Evolutionary conservation across 2,888 invertebrate species (phyloP), one percentile per base, ranked within the genome.

Genomic region (Ashinkailepas kermadecensis): DNA sequence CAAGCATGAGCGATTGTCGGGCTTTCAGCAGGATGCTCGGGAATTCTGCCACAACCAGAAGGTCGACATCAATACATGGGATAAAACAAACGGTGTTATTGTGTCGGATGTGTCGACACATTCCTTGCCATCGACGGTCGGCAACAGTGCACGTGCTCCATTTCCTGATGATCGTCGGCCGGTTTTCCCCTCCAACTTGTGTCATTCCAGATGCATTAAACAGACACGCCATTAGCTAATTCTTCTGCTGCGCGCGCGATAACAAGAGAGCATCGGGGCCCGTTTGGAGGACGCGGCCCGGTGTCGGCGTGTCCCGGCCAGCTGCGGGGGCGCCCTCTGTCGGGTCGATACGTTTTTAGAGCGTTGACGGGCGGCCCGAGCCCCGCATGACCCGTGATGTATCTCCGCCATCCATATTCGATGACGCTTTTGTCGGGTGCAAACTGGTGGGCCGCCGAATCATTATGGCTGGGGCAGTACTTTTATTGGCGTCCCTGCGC

Each of bases 371-470:
- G 23, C 12, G 18, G 23, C 39, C 15, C 8, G 12, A 15, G 15
- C 7, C 70, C 8, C 74, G 13, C 74, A 74, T 54, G 74, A 21
- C 74, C 74, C 15, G 74, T 74, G 74, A 74, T 74, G 74, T 74
- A 74, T 74, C 74, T 74, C 54, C 54, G 18, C 74, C 74, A 74
- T 74, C 74, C 74, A 74, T 74, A 74, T 74, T 74, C 74, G 74
- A 74, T 74, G 74, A 54, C 74, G 74, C 74, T 54, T 54, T 74
- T 74, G 74, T 74, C 54, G 74, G 54, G 54, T 39, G 74, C 39
- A 74, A 74, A 74, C 74, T 15, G 74, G 74, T 54, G 74, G 74
- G 18, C 39, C 39, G 74, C 18, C 54, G 54, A 54, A 21, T 74
- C 74, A 74, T 74, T 74, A 74, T 54, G 18, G 74, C 8, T 13